These are phyloP conservation scores for Dolichotis patagonum DNA, from an alignment of 2,113 vertebrate genomes.

Conservation along the genomic window DNA sequence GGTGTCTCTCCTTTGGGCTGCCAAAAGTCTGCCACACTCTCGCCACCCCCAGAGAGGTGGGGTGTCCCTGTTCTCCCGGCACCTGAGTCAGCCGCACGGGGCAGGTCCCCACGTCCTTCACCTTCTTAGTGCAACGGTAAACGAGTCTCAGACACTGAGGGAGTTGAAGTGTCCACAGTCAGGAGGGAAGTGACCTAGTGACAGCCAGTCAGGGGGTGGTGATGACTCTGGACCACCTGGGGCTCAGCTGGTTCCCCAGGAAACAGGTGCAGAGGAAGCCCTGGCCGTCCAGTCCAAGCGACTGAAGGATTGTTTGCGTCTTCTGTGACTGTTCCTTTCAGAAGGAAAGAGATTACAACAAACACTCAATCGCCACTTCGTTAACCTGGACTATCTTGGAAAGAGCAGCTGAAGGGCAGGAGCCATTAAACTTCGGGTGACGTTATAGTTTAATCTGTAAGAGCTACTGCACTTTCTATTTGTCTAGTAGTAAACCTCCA, in stretches of 20 bases:
- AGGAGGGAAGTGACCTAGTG: constrained; percentile 96
- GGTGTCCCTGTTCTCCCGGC: too few species aligned
- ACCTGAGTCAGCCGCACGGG: too few species aligned
- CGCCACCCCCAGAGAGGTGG: too few species aligned
- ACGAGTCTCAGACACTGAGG: constrained; percentile 89
- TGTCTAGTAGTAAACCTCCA: constrained; percentile 78
- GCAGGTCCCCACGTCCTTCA: too few species aligned
- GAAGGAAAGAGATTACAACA: constrained; percentile 72
- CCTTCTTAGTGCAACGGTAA: background rate
- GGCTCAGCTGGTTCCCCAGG: constrained; percentile 80
- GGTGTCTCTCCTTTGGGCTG: too few species aligned
- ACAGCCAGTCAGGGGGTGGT: constrained; percentile 94
- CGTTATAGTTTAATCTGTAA: constrained; percentile 49
- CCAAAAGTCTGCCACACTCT: too few species aligned
- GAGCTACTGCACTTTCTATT: constrained; percentile 66
- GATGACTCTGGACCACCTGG: constrained; percentile 96
- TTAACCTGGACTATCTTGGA: constrained; percentile 97
- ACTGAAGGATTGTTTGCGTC: constrained; percentile 92
- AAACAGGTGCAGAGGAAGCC: constrained; percentile 81
- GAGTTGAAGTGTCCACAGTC: constrained; percentile 98
- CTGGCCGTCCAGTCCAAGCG: constrained; percentile 75
- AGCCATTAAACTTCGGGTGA: constrained; percentile 75
- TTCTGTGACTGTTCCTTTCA: too few species aligned
- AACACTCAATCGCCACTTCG: constrained; percentile 96
- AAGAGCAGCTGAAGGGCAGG: constrained; percentile 88